Evolutionary conservation across 1,140 invertebrate species (phyloP), one percentile per base, ranked within the genome.

Genomic region (Dufourea novaeangliae): DNA sequence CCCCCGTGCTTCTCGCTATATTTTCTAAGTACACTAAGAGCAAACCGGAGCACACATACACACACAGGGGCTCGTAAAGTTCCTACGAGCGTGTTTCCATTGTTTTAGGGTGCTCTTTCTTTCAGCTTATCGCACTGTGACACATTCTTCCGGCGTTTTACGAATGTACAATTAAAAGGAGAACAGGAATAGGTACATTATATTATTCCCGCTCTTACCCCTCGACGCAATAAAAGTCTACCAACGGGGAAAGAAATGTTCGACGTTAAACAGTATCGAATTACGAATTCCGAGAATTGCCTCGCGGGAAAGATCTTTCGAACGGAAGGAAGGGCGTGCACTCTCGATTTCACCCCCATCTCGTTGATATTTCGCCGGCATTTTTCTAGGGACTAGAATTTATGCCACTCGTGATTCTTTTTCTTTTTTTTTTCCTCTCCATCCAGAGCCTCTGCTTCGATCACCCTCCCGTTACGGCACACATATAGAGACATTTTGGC

Each of bases 351-450:
- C 46, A n/a, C 17, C 32, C 39, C 11, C 41, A n/a, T 8, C 62
- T 62, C 37, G 20, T 56, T 54, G 67, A 76, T 79, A 71, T 79
- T 66, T 57, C 61, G 25, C 12, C 34, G 61, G 17, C 57, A 79
- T 83, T 82, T 73, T 74, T 70, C 61, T 14, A 37, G 44, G 61
- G 20, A 62, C 62, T 69, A 46, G 71, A 82, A 71, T 83, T 83
- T 83, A 79, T 79, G 34, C 29, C 22, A 10, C 6, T 25, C 46
- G 52, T 41, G 61, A 59, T 67, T 77, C 39, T 56, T 59, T 39
- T 44, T 66, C 27, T 25, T 52, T 41, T 41, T 67, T 39, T 29
- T 27, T 37, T 11, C n/a, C 25, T 10, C 75, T n/a, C 39, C 29
- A 32, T 56, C n/a, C 8, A 20, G 44, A 22, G 39, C 20, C 10